These are phyloP conservation scores for Mus musculus DNA, from an alignment of 2,113 vertebrate species.

Conservation along the genomic window DNA sequence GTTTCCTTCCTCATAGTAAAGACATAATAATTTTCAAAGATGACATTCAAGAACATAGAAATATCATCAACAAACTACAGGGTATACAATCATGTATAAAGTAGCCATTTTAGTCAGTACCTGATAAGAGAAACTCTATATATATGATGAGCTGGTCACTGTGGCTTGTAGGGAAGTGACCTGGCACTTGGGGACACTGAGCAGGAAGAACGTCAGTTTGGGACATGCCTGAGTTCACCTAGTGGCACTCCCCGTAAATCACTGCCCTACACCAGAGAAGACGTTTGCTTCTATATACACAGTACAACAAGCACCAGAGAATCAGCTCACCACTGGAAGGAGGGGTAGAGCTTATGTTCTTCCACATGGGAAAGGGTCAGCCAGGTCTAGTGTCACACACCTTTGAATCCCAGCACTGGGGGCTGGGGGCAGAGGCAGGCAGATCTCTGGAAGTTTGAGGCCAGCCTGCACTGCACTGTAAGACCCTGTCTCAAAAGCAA, in stretches of 20 bases:
- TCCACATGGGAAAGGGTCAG: background rate
- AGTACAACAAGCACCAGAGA: background rate
- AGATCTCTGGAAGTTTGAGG: background rate
- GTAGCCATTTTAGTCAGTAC: conserved; percentile 30
- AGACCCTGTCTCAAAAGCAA: background rate
- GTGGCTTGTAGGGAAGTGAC: background rate
- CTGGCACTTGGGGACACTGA: background rate
- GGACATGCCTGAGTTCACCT: background rate
- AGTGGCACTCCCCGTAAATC: background rate
- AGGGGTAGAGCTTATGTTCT: background rate
- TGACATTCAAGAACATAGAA: conserved; percentile 64
- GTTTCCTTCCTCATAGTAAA: conserved; percentile 67
- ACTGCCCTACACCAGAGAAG: conserved; percentile 57
- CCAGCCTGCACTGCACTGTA: background rate
- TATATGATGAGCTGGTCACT: background rate
- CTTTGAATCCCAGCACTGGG: background rate
- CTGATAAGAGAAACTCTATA: conserved; percentile 29
- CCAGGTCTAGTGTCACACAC: background rate
- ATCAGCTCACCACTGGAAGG: background rate
- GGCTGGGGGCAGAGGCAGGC: background rate
- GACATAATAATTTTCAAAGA: conserved; percentile 70
- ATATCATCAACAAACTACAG: conserved; percentile 54
- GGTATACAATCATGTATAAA: conserved; percentile 66
- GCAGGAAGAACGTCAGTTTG: background rate
- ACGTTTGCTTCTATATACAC: conserved; percentile 34